Evolutionary conservation across 2,888 invertebrate species (phyloP), one percentile per base, ranked within the genome.

Genomic region (Brassicogethes aeneus): DNA sequence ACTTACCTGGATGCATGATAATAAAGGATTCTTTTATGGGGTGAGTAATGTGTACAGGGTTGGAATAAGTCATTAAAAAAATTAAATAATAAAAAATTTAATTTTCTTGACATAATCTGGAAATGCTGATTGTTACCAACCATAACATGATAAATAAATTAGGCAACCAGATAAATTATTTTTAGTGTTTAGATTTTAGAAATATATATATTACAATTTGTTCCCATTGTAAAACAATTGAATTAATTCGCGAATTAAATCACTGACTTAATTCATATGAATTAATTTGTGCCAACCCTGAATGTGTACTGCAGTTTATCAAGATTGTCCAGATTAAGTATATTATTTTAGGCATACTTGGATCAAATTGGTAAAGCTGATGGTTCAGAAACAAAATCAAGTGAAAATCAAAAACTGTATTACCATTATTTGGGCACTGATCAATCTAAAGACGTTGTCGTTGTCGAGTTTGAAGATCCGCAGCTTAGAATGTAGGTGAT

Each of bases 1-100:
- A 10, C 79, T 96, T 69, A 77, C 89, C 1, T 99, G 96, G 96
- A 91, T 91, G 16, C 90, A 91, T 62, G 95, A 97, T 68, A 85
- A 94, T 66, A 80, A 82, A 60, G 97, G 97, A 33, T 76, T 97
- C 53, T 97, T 99, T 70, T 99, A 97, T 68, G 86, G 85, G 41
- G 86, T 85, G 70, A 73, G 74, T 69, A 5, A 42, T 23, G 23
- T 23, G 5, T 36, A 17, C 17, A 31, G 38, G 15, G 36, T 39
- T 15, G 12, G 10, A 12, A 7, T 16, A 13, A 10, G 12, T 7
- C n/a, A 8, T 12, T 34, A n/a, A 34, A 34, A n/a, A 7, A 10
- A 8, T n/a, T n/a, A 8, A n/a, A n/a, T n/a, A n/a, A n/a, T n/a
- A n/a, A n/a, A n/a, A n/a, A n/a, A n/a, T n/a, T n/a, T 39, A 12